Evolutionary conservation across 2,113 vertebrate genomes (phyloP), one percentile per base, ranked within the genome.

Genomic region (Petroica traversi): DNA sequence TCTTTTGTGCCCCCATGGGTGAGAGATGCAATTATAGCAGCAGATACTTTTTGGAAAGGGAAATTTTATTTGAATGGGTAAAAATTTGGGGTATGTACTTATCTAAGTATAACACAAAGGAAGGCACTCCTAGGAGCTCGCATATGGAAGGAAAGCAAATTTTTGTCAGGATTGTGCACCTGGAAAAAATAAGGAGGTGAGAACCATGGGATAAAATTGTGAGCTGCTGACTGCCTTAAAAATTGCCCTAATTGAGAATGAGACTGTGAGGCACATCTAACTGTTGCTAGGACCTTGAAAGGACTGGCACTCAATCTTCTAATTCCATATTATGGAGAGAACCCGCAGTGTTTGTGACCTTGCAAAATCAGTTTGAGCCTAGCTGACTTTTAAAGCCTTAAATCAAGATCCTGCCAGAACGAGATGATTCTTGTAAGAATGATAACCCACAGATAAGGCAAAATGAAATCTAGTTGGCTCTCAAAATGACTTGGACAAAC

Each of bases 361-460:
- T 98, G 97, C 71, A 98, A 96, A 98, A 97, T 97, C 95, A 97
- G 95, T 97, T 97, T 93, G 91, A 98, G 92, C 81, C 77, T 92
- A 69, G 76, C 91, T 94, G 93, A 94, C 90, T 96, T 96, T 95
- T 97, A 97, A 97, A 97, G 71, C 55, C 80, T 96, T 98, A 97
- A 97, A 97, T 98, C 97, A 98, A 97, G 97, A 97, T 98, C 91
- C 95, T 38, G 71, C 87, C 85, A 93, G 91, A 95, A 96, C 41
- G 84, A 95, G 93, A 85, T 90, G 93, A 95, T 98, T 97, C 95
- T 96, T 96, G 54, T 72, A 96, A 97, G 97, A 97, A 97, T 88
- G 95, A 97, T 98, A 98, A 97, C 97, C 76, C 88, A 55, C 71
- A 97, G 97, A 97, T 97, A 98, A 95, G 54, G 93, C 66, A 96